Base-by-base conservation (phyloP, 2,888 invertebrate species). In the Cheilosia urbana region DNA sequence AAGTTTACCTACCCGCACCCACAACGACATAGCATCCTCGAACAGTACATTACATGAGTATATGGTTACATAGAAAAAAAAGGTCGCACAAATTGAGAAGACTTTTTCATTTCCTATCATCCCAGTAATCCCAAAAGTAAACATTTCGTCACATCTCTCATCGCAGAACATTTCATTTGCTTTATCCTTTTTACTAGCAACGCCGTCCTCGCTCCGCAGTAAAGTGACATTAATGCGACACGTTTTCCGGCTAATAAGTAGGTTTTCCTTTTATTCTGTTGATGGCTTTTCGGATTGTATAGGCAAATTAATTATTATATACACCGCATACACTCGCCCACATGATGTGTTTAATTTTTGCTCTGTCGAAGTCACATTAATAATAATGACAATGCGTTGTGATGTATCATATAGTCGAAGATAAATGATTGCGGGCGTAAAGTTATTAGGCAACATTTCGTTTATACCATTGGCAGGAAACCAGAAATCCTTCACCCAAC, bases 61-160 rank as follows among this genome's bases (percentile, higher is more conserved):
- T 0, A 21, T 21, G 34, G 19, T 19, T 6, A 15, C 24, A 53
- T 4, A 57, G 47, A 42, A 63, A 19, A 19, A 30, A 34, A 1
- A 17, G 17, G 34, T 37, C n/a, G 24, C 40, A 69, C 19, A 7
- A 24, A 7, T 37, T 40, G 53, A 7, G 34, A 11, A 34, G 40
- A 58, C 63, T 69, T 79, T 78, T 84, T 84, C 75, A 79, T 79
- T 73, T 79, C 73, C 78, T 72, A 63, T 79, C 73, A 53, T 47
- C 51, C 63, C 17, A 60, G 51, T 71, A 66, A 75, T 79, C 69
- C 65, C 57, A 40, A 58, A 78, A 45, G 66, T 73, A 57, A 62
- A 66, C 77, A 73, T 68, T 72, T 63, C 51, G 62, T 72, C 51
- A 76, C 60, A 69, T 60, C 60, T 58, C 53, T 19, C 49, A 47